Evolutionary conservation across 1,140 invertebrate species (phyloP).

Genomic region (Papilio helenus): DNA sequence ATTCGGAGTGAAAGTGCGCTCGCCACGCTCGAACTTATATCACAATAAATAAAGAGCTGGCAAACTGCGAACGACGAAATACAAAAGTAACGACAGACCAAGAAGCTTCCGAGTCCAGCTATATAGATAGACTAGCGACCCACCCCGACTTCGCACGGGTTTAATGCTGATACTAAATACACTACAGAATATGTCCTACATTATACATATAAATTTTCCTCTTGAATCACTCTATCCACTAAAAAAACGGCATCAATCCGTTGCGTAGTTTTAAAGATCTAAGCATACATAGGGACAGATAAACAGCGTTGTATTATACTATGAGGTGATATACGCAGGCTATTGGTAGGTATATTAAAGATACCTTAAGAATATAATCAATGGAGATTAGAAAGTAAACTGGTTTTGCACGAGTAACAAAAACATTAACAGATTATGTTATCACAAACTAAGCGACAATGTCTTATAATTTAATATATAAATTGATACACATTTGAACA

Average conservation of each 20-base stretch:
- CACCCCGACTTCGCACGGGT: no score
- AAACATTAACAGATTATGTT: slow-evolving; percentile 2
- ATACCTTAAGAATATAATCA: neutral
- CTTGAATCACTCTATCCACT: no score
- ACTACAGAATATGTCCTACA: no score
- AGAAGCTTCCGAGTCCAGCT: neutral
- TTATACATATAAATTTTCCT: no score
- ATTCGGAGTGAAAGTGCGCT: slow-evolving; percentile 78
- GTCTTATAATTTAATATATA: neutral
- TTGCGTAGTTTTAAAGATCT: no score
- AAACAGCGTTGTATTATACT: neutral
- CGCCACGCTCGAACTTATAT: slow-evolving; percentile 68
- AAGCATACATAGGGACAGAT: no score
- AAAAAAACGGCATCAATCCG: no score
- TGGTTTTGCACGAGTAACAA: neutral
- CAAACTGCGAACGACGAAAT: neutral
- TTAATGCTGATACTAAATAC: no score
- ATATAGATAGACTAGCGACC: neutral
- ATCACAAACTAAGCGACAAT: neutral
- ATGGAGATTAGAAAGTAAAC: slow-evolving; percentile 16
- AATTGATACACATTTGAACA: neutral
- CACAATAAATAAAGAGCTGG: slow-evolving; percentile 56
- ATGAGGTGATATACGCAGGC: neutral
- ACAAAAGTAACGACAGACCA: neutral
- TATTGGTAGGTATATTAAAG: neutral